Base-by-base conservation (phyloP, 1,140 invertebrate genomes). In the Diuraphis noxia region DNA sequence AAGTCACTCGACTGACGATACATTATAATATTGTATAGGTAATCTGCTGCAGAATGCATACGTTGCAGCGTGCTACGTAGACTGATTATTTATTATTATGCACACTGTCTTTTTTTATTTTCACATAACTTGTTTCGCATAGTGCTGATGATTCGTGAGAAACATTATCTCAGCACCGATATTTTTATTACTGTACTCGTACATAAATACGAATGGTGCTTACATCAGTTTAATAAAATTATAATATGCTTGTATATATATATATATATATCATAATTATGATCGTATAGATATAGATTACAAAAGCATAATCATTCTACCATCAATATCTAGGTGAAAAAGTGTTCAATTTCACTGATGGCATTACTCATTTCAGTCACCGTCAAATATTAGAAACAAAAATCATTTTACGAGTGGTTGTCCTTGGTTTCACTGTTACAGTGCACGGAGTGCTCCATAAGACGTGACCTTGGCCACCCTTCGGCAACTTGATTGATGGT, bases 341-440 rank as follows among this genome's bases (percentile, higher is more conserved):
- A 36, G 43, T 52, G 21, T 63, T 72, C 25, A 25, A 36, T 88
- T 88, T 88, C 43, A 79, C n/a, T 49, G 88, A 43, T 25, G 72
- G 25, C 38, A 41, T 89, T 19, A 90, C 72, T 52, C 34, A 6
- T 72, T 13, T 38, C 88, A 36, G 88, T 77, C 41, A 19, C 25
- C 43, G 34, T 46, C n/a, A 13, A n/a, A 72, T 63, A 36, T 46
- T 86, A 86, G 46, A 49, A 86, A 63, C 38, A 72, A 90, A 90
- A 72, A 79, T 90, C 63, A n/a, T 79, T 90, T 49, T 38, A 90
- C 40, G 30, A 77, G 88, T 36, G 72, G 88, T 90, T 25, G 88
- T 77, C 88, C 88, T 90, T 90, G 88, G 63, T 90, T 41, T 3
- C 40, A 90, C 41, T 90, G 56, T 77, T 90, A 43, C n/a, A 79